Evolutionary conservation across 2,888 invertebrate species (phyloP), one percentile per base, ranked within the genome.

Genomic region (Lepetodrilus schrolli): DNA sequence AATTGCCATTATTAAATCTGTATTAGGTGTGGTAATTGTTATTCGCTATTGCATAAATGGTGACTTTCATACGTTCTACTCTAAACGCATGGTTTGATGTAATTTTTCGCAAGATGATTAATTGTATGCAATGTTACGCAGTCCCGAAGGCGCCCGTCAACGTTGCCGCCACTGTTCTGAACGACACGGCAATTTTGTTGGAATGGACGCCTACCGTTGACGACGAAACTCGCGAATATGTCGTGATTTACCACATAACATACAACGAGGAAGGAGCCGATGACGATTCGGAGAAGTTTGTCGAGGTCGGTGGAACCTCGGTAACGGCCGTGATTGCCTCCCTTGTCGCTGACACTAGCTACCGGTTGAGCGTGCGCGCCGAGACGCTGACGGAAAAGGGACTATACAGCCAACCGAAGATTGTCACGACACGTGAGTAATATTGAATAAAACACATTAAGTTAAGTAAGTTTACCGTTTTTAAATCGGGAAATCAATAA

Each of bases 151-250:
- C 58, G n/a, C 58, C 58, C 17, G 58, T 13, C 13, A n/a, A 30
- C 17, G 58, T 58, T 23, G 30, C 34, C 5, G 58, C 58, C 23
- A 58, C 5, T 1, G 13, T 17, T 58, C 34, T 58, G 2, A 58
- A 30, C n/a, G 58, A 58, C 30, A 58, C 58, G 0, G 30, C 58
- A 30, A 34, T 58, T 17, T 17, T 30, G 30, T 26, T 58, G 26
- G 7, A 30, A 30, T 58, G 58, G 58, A 58, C 58, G 30, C 58
- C 58, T n/a, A 58, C 58, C 3, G 58, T 58, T 30, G 58, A 58
- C n/a, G 58, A 58, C 5, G 58, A 58, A 2, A 58, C 58, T 13
- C 30, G 58, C 17, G 7, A 34, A 1, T 58, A 30, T 17, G 21
- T 58, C 30, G 17, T 17, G 26, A 23, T 23, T 10, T 58, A 58